Evolutionary conservation across 2,888 invertebrate species (phyloP), one percentile per base, ranked within the genome.

Genomic region (Lepidonotus clava): DNA sequence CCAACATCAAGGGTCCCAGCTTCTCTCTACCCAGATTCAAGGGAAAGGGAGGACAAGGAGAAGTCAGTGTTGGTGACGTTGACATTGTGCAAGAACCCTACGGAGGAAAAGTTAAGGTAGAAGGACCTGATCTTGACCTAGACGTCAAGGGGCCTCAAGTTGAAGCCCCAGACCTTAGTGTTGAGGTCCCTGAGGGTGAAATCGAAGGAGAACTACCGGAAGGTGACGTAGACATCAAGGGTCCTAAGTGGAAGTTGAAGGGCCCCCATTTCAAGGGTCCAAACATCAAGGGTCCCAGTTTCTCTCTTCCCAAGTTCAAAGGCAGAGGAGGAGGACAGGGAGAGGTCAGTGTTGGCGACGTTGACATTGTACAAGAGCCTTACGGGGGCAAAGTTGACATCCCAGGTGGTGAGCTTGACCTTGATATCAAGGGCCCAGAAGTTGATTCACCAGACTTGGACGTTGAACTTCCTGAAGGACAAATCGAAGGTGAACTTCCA

Each of bases 1-100:
- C 80, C 14, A 41, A 51, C 46, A 46, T 80, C 80, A 80, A 51
- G 21, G 46, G 41, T 14, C 80, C 80, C 21, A 80, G 80, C 32
- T 41, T 80, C 80, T 80, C 80, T 1, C 80, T 80, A 1, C 80
- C 80, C 5, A 80, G 32, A 24, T 80, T 76, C 41, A 41, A 32
- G 28, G 76, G 76, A 1, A 80, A 51, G 51, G 28, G 28, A 8
- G 80, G 80, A n/a, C 80, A 80, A 80, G 46, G 46, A 80, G 80
- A 80, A 80, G 28, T 80, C 41, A 80, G 80, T 46, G 80, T 80
- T 46, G 80, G 80, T 32, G 80, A 80, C 80, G 80, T 80, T 41
- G 80, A 80, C 28, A 28, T 80, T 80, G 46, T 80, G 32, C 46
- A 80, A 46, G 80, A 80, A 24, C 46, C 46, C 46, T 46, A 46